Conservation (phyloP, 2,797 vertebrate species). For the Bradypodion ventrale region DNA sequence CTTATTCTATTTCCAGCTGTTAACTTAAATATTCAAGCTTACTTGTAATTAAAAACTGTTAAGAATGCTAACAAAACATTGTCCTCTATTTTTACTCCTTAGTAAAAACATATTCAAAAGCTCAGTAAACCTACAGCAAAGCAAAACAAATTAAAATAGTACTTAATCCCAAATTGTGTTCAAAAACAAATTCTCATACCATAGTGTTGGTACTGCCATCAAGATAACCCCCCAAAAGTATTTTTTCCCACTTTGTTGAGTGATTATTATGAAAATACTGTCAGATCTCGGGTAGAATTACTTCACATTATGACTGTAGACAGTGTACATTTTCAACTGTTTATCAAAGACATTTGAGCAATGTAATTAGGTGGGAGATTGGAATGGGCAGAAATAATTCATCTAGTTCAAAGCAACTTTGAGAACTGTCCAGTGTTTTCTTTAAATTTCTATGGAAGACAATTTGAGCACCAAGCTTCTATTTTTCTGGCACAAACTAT, state of each 20-base stretch:
- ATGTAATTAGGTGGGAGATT: background rate
- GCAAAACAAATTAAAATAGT: background rate
- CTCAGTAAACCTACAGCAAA: background rate
- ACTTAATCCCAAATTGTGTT: background rate
- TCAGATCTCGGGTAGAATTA: background rate
- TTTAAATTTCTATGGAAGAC: background rate
- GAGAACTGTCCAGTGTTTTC: background rate
- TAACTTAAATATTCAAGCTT: background rate
- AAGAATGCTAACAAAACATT: background rate
- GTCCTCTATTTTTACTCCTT: background rate
- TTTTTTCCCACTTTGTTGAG: background rate
- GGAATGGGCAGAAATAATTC: background rate
- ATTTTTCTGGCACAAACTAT: conserved; percentile 20
- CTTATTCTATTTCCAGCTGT: background rate
- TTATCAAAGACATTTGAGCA: background rate
- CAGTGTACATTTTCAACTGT: background rate
- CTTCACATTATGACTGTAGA: background rate
- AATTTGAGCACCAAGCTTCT: conserved; percentile 6
- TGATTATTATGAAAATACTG: background rate
- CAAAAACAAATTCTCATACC: background rate
- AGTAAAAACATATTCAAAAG: background rate
- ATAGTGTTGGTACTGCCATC: background rate
- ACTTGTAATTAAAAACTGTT: background rate
- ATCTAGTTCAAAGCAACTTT: background rate
- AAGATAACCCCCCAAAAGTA: background rate